A percentile compares a stretch with the other conserved stretches of the same genome.
These are phyloP conservation scores for Drosophila setosimentum DNA, from an alignment of 2,888 invertebrate genomes.

Conservation along the genomic window DNA sequence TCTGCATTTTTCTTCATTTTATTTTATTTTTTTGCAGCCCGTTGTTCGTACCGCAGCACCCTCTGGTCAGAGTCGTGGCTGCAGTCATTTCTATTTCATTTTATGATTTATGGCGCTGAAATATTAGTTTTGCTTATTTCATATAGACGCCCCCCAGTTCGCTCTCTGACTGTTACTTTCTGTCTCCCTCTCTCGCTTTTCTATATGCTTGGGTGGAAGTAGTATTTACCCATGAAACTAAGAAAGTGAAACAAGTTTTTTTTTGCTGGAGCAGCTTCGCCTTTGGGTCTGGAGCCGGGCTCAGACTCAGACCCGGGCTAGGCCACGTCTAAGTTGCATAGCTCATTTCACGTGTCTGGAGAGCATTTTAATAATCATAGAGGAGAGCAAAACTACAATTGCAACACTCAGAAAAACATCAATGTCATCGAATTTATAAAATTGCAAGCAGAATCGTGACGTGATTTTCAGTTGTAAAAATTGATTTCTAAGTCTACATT, in stretches of 20 bases:
- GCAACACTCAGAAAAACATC: conserved; percentile 6
- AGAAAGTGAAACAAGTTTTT: conserved; percentile 21
- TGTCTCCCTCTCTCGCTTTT: conserved; percentile 1
- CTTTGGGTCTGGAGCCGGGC: conserved; percentile 20
- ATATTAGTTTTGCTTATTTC: conserved; percentile 84
- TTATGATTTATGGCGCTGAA: conserved; percentile 83
- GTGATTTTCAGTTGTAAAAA: neutral
- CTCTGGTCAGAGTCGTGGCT: conserved; percentile 30
- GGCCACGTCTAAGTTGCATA: conserved; percentile 71
- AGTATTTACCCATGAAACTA: conserved; percentile 15
- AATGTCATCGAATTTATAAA: neutral
- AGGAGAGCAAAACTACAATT: conserved; percentile 10
- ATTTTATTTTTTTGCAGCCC: conserved; percentile 3
- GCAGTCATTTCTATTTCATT: conserved; percentile 68
- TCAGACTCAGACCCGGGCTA: conserved; percentile 8
- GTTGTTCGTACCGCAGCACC: conserved; percentile 23
- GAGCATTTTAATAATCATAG: conserved; percentile 64
- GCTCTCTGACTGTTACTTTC: neutral
- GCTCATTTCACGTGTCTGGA: conserved; percentile 59
- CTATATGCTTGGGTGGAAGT: neutral
- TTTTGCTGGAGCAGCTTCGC: conserved; percentile 12
- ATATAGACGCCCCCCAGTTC: conserved; percentile 37
- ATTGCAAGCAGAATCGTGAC: neutral
- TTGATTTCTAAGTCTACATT: neutral
- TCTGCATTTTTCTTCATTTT: neutral